A percentile compares a stretch with the other conserved stretches of the same genome.
Conservation (phyloP, 1,140 invertebrate genomes). For the Drosophila takahashii region DNA sequence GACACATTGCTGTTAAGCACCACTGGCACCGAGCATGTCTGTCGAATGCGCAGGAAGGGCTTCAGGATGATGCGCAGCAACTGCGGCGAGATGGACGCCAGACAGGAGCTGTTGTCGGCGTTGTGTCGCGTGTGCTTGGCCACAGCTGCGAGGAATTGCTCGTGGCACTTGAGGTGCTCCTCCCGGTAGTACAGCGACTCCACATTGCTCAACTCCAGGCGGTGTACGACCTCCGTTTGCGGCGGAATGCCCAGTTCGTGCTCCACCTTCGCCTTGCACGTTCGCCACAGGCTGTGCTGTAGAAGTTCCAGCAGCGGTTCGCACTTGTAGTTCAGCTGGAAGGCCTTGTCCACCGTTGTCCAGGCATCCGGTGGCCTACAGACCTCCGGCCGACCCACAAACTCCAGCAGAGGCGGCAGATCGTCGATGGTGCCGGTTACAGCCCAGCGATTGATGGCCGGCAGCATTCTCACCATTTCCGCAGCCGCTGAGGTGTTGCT, state of each 20-base stretch:
- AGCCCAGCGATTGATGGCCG: conserved; percentile 90
- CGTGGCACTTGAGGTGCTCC: conserved; percentile 83
- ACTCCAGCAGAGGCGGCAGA: conserved; percentile 90
- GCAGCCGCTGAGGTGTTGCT: conserved; percentile 83
- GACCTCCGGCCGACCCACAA: conserved; percentile 85
- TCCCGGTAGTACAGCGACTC: conserved; percentile 86
- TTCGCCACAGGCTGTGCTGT: conserved; percentile 89
- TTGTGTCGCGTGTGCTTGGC: conserved; percentile 53
- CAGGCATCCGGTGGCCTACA: conserved; percentile 84
- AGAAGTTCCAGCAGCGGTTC: conserved; percentile 85
- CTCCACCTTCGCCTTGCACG: conserved; percentile 87
- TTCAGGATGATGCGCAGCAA: conserved; percentile 85
- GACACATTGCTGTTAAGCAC: conserved; percentile 48
- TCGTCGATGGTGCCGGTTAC: conserved; percentile 90
- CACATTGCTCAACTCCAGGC: conserved; percentile 85
- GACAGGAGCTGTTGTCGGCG: conserved; percentile 27
- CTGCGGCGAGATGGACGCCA: conserved; percentile 58
- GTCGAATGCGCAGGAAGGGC: conserved; percentile 89
- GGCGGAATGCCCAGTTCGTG: conserved; percentile 86
- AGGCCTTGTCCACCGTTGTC: conserved; percentile 86
- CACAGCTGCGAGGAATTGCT: conserved; percentile 50
- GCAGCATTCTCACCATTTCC: conserved; percentile 88
- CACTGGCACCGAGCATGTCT: conserved; percentile 91
- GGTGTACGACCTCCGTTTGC: conserved; percentile 85
- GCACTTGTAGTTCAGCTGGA: conserved; percentile 73